A percentile compares a stretch with the other conserved stretches of the same genome.
Evolutionary conservation across 1,140 invertebrate genomes (phyloP).

Genomic region (Sitodiplosis mosellana): DNA sequence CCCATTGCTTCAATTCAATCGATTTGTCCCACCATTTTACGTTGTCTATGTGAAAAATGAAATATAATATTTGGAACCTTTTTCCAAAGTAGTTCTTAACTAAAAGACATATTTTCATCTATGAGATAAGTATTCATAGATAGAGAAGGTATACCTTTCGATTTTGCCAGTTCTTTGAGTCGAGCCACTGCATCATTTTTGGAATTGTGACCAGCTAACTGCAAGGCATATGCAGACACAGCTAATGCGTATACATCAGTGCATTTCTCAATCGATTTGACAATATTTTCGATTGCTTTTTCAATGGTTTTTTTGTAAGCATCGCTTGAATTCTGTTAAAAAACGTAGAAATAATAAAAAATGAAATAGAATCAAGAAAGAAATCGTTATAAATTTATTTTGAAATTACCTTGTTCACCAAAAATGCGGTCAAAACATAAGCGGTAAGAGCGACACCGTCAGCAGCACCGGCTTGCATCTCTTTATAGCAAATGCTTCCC

Average conservation of each 20-base stretch:
- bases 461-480: constrained; percentile 49
- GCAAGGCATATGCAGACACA: constrained; percentile 56
- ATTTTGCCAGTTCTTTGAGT: constrained; percentile 12
- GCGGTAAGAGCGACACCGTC: constrained; percentile 16
- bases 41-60: too few relatives aligned
- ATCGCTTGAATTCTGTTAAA: constrained; percentile 16
- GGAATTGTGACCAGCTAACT: constrained; percentile 44
- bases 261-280: constrained; percentile 43
- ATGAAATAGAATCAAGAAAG: neutral
- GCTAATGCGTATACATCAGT: constrained; percentile 62
- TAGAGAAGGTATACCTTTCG: constrained; percentile 19
- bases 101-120: too few relatives aligned
- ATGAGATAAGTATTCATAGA: too few relatives aligned
- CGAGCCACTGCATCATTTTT: constrained; percentile 10
- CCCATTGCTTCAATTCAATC: neutral
- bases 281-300: constrained; percentile 64
- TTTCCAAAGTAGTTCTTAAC: too few relatives aligned
- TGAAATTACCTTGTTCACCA: constrained; percentile 59
- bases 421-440: constrained; percentile 40
- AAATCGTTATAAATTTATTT: constrained; percentile 2
- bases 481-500: constrained; percentile 56
- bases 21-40: constrained; percentile 19
- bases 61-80: too few relatives aligned
- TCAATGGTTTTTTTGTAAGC: constrained; percentile 43
- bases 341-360: too few relatives aligned